Percentiles rank a stretch among this genome's conserved stretches.
Conservation (phyloP, 2,797 vertebrate species). For the Coilia nasus region DNA sequence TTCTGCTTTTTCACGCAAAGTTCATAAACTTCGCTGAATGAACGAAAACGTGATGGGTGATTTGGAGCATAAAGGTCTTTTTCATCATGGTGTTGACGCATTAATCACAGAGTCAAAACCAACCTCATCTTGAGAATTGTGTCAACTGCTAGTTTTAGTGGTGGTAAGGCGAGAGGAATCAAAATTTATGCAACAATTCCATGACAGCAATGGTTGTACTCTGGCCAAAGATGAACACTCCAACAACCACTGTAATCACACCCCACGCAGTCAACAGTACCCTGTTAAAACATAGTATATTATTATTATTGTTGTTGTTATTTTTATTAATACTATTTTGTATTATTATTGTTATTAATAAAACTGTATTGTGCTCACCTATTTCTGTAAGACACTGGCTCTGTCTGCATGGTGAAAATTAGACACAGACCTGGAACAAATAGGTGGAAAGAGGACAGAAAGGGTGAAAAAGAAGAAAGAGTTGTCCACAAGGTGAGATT, state of each 20-base stretch:
- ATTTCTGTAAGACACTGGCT: constrained; percentile 70
- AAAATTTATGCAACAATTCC: constrained; percentile 47
- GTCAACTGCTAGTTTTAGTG: background rate
- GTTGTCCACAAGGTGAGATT: too few relatives aligned
- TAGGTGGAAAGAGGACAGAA: background rate
- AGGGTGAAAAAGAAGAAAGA: background rate
- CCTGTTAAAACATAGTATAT: constrained; percentile 62
- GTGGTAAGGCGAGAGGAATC: constrained; percentile 11
- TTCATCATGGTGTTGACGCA: too few relatives aligned
- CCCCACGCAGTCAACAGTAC: constrained; percentile 81
- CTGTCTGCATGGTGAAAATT: constrained; percentile 78
- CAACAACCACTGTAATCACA: constrained; percentile 86
- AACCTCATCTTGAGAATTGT: too few relatives aligned
- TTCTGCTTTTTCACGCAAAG: too few relatives aligned
- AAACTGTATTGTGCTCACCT: constrained; percentile 71
- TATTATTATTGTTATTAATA: background rate
- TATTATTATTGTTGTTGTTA: background rate
- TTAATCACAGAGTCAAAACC: too few relatives aligned
- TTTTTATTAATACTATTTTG: background rate
- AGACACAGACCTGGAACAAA: constrained; percentile 85
- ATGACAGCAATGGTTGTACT: constrained; percentile 81
- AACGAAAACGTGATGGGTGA: too few relatives aligned
- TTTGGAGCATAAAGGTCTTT: too few relatives aligned
- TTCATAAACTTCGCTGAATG: too few relatives aligned
- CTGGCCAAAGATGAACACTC: constrained; percentile 95